Percentiles rank a stretch among this genome's conserved stretches.
Evolutionary conservation across 2,797 vertebrate genomes (phyloP).

Genomic region (Agapornis canus): DNA sequence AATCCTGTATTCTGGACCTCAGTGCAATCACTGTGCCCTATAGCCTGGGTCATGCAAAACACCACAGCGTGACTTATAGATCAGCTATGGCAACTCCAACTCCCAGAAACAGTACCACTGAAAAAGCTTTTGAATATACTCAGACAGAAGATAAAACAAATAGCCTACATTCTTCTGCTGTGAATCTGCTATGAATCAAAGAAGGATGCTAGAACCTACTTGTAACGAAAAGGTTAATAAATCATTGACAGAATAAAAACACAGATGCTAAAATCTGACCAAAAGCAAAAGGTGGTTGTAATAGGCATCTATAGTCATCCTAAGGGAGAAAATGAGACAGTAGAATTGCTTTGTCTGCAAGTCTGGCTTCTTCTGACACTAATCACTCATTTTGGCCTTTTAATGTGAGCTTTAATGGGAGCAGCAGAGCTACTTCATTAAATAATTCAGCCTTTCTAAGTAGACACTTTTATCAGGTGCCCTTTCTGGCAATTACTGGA

Average conservation of each 20-base stretch:
- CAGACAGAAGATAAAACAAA: neutral
- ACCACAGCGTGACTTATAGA: neutral
- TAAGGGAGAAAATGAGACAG: neutral
- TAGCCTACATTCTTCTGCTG: neutral
- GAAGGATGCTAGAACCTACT: neutral
- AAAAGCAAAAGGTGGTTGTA: neutral
- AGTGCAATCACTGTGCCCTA: neutral
- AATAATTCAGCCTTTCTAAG: neutral
- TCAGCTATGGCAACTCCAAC: neutral
- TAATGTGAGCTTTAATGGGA: neutral
- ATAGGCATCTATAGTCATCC: neutral
- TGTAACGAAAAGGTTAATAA: neutral
- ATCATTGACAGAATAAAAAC: neutral
- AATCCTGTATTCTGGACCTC: neutral
- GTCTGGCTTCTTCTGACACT: neutral
- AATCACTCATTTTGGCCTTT: neutral
- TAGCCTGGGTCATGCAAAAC: neutral
- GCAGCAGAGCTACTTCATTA: neutral
- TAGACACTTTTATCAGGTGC: neutral
- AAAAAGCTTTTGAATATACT: neutral
- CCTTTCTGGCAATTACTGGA: neutral
- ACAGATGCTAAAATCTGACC: neutral
- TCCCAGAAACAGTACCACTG: neutral
- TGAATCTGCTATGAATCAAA: neutral
- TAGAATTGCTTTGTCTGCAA: neutral